A percentile compares a stretch with the other conserved stretches of the same genome.
These are phyloP conservation scores for Lathamus discolor DNA, from an alignment of 2,113 vertebrate genomes.

Conservation along the genomic window DNA sequence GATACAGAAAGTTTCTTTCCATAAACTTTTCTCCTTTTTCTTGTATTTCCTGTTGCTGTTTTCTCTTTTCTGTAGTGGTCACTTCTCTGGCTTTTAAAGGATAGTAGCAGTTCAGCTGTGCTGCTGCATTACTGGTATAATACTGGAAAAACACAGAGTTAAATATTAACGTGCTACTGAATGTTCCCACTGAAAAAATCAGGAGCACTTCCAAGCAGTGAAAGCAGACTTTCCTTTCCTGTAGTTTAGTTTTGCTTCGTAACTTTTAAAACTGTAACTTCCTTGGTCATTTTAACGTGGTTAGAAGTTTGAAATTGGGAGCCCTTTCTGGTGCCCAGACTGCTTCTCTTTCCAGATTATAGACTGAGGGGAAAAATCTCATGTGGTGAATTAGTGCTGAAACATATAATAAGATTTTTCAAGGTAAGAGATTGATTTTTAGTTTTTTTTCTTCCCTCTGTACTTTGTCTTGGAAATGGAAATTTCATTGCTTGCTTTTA, in stretches of 20 bases:
- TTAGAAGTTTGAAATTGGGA: not conserved
- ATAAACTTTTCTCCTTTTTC: not conserved
- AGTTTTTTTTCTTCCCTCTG: not conserved
- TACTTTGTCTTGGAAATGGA: not conserved
- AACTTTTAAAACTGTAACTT: not conserved
- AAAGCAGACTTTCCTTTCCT: slow-evolving; percentile 47
- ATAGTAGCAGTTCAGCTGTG: not conserved
- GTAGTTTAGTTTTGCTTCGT: not conserved
- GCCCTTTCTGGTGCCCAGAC: not conserved
- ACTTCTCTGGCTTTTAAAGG: not conserved
- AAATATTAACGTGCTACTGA: slow-evolving; percentile 42
- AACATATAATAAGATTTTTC: not conserved
- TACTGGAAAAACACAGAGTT: slow-evolving; percentile 56
- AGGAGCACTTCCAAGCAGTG: slow-evolving; percentile 27
- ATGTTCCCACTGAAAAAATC: slow-evolving; percentile 28
- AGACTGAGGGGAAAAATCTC: not conserved
- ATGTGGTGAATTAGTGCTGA: not conserved
- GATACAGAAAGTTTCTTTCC: not conserved
- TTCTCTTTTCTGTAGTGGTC: not conserved
- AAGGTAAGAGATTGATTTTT: not conserved
- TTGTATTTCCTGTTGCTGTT: not conserved
- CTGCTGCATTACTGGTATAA: not conserved
- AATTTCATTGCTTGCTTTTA: not conserved
- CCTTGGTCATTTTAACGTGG: not conserved
- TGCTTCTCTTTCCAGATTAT: not conserved